Evolutionary conservation across 2,797 vertebrate species (phyloP), one percentile per base, ranked within the genome.

Genomic region (Pseudochirops cupreus): DNA sequence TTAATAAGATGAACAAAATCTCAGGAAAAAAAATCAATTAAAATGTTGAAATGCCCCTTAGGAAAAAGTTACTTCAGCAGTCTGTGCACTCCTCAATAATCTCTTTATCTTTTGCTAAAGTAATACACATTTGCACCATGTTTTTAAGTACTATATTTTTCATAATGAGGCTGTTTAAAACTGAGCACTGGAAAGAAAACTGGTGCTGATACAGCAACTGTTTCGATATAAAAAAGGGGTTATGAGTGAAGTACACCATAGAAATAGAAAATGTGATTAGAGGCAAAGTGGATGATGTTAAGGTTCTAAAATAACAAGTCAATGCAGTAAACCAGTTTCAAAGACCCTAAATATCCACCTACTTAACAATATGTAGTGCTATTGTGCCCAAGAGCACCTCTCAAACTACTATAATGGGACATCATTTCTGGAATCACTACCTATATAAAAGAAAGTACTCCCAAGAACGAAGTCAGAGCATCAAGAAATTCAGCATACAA

Each of bases 1-100:
- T 98, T 98, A 98, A 99, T 98, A 99, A 98, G 98, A 98, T 98
- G 97, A 98, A 98, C 95, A 98, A 96, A 96, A 97, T 98, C 97
- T 98, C 97, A 0, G 28, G 98, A 98, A 98, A 98, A 98, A 98
- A 98, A 98, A 98, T 98, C 98, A 98, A 98, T 98, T 99, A 98
- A 98, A 98, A 98, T 93, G 96, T 96, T 98, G 95, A 98, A 98
- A 98, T 97, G 58, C 97, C 98, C 98, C 98, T 97, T 91, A 98
- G 98, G 98, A 98, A 97, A 96, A 98, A 98, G 98, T 98, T 98
- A 97, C 97, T 97, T 98, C 97, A 97, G 94, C 96, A 98, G 62
- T 97, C 97, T 97, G 74, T 95, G 96, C 93, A 96, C 96, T 98
- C 97, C 97, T 98, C 98, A 98, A 98, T 98, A 98, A 98, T 97